These are phyloP conservation scores for Garrulus glandarius DNA, from an alignment of 2,797 vertebrate species.

Conservation along the genomic window DNA sequence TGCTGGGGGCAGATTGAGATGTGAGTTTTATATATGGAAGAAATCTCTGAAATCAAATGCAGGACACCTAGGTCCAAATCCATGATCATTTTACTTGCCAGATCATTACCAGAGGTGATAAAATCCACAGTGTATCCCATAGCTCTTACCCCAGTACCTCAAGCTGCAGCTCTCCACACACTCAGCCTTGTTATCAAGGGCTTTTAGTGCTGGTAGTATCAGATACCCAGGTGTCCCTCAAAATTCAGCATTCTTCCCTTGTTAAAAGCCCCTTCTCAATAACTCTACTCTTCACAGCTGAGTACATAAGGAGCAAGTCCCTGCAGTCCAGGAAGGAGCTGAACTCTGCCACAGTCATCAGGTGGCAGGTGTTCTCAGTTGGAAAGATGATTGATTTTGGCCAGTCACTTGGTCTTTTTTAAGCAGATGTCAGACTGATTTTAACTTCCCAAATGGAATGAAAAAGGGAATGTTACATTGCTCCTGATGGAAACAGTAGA, in stretches of 20 bases:
- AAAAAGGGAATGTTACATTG: not conserved
- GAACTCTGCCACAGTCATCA: not conserved
- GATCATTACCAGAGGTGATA: not conserved
- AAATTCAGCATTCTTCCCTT: not conserved
- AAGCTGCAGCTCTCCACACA: not conserved
- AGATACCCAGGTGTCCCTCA: not conserved
- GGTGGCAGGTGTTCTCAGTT: not conserved
- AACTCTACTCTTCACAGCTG: not conserved
- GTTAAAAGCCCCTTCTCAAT: not conserved
- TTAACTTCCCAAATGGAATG: not conserved
- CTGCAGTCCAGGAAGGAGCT: not conserved
- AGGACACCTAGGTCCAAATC: not conserved
- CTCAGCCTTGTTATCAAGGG: not conserved
- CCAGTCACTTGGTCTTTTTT: not conserved
- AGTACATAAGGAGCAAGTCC: not conserved
- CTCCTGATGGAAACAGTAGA: not conserved
- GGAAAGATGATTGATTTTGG: not conserved
- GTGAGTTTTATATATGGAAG: not conserved
- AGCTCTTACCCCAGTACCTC: not conserved
- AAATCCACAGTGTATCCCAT: not conserved
- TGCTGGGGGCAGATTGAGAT: not conserved
- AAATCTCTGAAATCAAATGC: not conserved
- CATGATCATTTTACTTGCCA: accelerated
- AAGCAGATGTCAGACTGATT: not conserved
- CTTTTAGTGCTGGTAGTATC: not conserved